A percentile compares a stretch with the other conserved stretches of the same genome.
Conservation (phyloP, 2,113 vertebrate species). For the Lycocorax pyrrhopterus region DNA sequence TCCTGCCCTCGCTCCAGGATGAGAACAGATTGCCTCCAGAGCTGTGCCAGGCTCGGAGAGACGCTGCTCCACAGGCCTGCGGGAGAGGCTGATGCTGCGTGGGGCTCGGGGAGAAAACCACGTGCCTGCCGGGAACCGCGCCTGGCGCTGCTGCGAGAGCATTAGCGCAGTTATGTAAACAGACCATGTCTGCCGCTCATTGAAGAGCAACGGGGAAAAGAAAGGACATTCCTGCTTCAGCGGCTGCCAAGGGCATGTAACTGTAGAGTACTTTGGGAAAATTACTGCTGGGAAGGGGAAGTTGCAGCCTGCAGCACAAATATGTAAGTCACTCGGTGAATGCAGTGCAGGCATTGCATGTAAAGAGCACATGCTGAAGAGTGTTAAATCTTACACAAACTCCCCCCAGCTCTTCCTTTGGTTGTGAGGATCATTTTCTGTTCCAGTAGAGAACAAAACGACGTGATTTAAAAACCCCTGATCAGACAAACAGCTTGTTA, state of each 20-base stretch:
- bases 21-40: not conserved
- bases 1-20: not conserved
- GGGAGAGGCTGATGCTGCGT: not conserved
- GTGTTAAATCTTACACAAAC: not conserved
- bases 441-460: not conserved
- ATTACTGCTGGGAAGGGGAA: not conserved
- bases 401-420: not conserved
- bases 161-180: not conserved
- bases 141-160: not conserved
- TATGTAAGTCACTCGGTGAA: not conserved
- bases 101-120: not conserved
- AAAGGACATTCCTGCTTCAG: not conserved
- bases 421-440: not conserved
- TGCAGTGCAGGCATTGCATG: not conserved
- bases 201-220: not conserved
- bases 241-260: not conserved
- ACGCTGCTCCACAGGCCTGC: rapidly evolving
- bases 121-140: rapidly evolving
- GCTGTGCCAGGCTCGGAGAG: not conserved
- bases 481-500: not conserved
- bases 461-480: not conserved
- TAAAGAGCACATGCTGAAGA: not conserved
- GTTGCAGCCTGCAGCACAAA: not conserved
- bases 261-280: not conserved
- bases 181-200: not conserved